Evolutionary conservation across 2,113 vertebrate genomes (phyloP), one percentile per base, ranked within the genome.

Genomic region (Camarhynchus parvulus): DNA sequence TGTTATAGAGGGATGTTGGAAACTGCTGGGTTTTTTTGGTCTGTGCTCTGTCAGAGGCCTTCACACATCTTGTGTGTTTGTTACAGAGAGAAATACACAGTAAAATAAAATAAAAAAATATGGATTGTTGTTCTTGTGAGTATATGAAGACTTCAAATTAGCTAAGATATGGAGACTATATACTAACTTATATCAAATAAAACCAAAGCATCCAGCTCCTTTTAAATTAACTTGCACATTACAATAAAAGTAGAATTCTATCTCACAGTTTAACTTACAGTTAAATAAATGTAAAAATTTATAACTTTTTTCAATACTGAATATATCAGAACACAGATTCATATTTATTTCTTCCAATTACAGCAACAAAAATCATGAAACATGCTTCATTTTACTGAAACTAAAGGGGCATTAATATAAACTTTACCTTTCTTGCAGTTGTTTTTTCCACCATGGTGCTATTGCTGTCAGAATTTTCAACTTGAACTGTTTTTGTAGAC

Each of bases 401-500:
- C 66, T 56, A 93, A 63, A 78, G 3, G 9, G 37, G 33, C 15
- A 41, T 16, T 3, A 77, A 56, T 25, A 13, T 11, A 52, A 83
- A 39, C 75, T 58, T 89, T 98, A 99, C 99, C 99, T 99, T 99
- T 98, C 98, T 99, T 97, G 99, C 99, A 93, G 98, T 98, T 97
- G 98, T 97, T 97, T 99, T 99, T 95, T 99, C 99, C 98, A 99
- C 99, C 99, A 99, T 99, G 98, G 98, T 99, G 98, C 98, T 99
- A 98, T 99, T 99, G 96, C 98, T 98, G 98, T 99, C 99, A 94
- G 98, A 98, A 98, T 98, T 98, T 96, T 98, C 98, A 97, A 98
- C 97, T 95, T 98, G 98, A 96, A 97, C 95, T 97, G 98, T 73
- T 97, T 98, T 98, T 95, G 98, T 63, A 87, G 98, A 98, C 98